phyloP scores from a whole-genome alignment of 1,140 invertebrate genomes.

The Drosophila guanche region DNA sequence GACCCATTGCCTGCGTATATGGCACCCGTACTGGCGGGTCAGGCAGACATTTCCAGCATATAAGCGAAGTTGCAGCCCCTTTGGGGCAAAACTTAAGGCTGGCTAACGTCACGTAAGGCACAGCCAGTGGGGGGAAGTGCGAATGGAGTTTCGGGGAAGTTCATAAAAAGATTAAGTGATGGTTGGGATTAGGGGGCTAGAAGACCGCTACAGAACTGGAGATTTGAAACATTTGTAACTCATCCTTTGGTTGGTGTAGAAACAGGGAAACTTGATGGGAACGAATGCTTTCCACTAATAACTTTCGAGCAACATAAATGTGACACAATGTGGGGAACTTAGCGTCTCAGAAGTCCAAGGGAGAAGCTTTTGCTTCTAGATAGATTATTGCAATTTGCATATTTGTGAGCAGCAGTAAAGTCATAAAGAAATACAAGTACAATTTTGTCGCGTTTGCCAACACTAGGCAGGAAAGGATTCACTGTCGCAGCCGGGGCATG shows the following conservation, averaged over 20 bases:
- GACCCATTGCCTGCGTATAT: not conserved
- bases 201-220: no score
- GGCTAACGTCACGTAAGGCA: constrained; percentile 44
- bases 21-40: constrained; percentile 41
- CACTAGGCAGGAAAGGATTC: constrained; percentile 31
- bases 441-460: constrained; percentile 57
- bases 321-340: not conserved
- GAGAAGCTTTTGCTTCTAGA: constrained; percentile 32
- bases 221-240: no score
- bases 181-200: no score
- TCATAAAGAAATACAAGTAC: constrained; percentile 14
- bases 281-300: no score
- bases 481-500: not conserved
- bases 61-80: constrained; percentile 38
- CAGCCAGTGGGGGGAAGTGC: constrained; percentile 22
- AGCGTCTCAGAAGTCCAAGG: not conserved
- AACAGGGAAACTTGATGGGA: no score
- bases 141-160: constrained; percentile 25
- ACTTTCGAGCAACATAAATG: constrained; percentile 19
- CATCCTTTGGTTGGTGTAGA: no score
- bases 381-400: constrained; percentile 77
- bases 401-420: constrained; percentile 46
- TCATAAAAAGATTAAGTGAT: constrained; percentile 31
- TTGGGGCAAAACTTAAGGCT: constrained; percentile 29
- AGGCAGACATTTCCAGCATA: constrained; percentile 10